Conservation (phyloP, 2,113 vertebrate genomes). For the Psilopogon haemacephalus region DNA sequence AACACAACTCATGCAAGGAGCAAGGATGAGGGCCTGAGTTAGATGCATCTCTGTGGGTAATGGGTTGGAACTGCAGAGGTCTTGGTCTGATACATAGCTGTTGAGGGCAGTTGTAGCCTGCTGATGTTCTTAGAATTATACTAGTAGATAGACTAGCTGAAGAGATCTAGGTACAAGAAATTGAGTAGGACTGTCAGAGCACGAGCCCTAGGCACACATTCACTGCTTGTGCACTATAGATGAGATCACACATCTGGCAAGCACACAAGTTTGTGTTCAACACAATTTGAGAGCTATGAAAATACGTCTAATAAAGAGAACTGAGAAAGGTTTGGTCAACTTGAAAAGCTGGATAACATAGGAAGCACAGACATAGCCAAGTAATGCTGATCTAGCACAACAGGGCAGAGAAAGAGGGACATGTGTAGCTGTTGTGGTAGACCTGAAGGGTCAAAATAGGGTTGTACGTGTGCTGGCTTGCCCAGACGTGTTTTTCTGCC, state of each 20-base stretch:
- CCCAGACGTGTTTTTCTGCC: too few species aligned
- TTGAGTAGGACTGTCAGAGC: not conserved
- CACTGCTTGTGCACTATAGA: not conserved
- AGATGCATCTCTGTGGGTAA: not conserved
- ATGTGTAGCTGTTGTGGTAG: too few species aligned
- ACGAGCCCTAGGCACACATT: not conserved
- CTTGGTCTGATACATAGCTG: not conserved
- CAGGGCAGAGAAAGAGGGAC: not conserved
- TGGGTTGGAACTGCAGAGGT: not conserved
- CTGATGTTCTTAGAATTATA: not conserved
- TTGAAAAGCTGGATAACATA: not conserved
- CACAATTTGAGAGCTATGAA: not conserved
- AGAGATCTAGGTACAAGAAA: not conserved
- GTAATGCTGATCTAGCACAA: rapidly evolving
- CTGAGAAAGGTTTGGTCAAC: not conserved
- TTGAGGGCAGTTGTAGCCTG: not conserved
- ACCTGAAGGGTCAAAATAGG: too few species aligned
- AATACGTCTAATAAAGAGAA: not conserved
- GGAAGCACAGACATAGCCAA: not conserved
- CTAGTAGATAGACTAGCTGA: rapidly evolving
- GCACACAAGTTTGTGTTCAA: not conserved
- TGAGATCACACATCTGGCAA: not conserved
- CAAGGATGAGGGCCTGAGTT: not conserved
- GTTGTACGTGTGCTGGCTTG: too few species aligned
- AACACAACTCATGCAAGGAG: not conserved